phyloP scores from a whole-genome alignment of 2,888 invertebrate species.

The Deroplatys truncata region DNA sequence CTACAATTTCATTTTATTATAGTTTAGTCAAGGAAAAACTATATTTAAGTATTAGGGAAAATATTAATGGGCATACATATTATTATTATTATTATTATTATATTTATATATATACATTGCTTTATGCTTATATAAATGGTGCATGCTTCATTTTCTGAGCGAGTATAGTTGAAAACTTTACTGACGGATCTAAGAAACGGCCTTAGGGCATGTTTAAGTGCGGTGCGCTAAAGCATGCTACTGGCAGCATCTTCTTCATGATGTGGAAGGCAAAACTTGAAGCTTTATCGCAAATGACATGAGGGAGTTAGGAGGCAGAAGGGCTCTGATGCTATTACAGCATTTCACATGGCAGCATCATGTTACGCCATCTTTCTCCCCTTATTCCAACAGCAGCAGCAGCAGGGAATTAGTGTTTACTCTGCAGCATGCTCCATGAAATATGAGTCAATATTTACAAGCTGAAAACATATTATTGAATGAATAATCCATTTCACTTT shows the following conservation, averaged over 20 bases:
- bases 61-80: too few relatives aligned
- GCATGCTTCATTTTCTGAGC: too few relatives aligned
- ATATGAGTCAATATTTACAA: background rate
- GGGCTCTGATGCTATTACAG: background rate
- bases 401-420: background rate
- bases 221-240: background rate
- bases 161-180: too few relatives aligned
- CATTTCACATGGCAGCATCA: background rate
- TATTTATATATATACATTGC: too few relatives aligned
- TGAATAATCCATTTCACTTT: background rate
- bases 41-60: too few relatives aligned
- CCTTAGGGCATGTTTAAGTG: too few relatives aligned
- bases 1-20: too few relatives aligned
- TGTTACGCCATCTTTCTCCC: background rate
- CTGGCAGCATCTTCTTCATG: background rate
- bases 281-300: background rate
- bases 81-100: too few relatives aligned
- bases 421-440: background rate
- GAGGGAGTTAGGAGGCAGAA: background rate
- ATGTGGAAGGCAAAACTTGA: background rate
- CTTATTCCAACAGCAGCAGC: too few relatives aligned
- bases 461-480: background rate
- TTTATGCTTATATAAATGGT: too few relatives aligned
- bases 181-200: too few relatives aligned
- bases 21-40: too few relatives aligned